Evolutionary conservation across 1,140 invertebrate genomes (phyloP), one percentile per base, ranked within the genome.

Genomic region (Drepana arcuata): DNA sequence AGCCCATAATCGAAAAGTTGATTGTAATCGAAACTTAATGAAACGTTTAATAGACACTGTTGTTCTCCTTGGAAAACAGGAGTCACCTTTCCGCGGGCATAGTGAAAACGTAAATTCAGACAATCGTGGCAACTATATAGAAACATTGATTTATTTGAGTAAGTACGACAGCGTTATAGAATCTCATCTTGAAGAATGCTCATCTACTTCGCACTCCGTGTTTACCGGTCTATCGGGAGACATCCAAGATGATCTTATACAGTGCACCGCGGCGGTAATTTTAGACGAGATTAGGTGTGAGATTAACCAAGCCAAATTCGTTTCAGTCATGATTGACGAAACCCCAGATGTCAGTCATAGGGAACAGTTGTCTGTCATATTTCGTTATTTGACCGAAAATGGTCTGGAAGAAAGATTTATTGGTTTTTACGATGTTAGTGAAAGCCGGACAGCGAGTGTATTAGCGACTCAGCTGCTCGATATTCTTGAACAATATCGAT

Each of bases 371-470:
- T 29, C 16, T 12, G 7, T 50, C 0, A 33, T 45, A 18, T 21
- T 50, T 2, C 15, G 48, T 26, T 50, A 50, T 41, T 50, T 36
- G 14, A 11, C 10, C 28, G 21, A 29, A 11, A 21, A 18, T 5
- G 26, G 42, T 29, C 31, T 57, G 18, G 13, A 32, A 14, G 55
- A 63, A 39, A 21, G 48, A 24, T 59, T 63, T 37, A 39, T 59
- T 12, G 44, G 43, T 13, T 63, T 48, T 43, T 14, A 42, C 14
- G 37, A 59, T 29, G 45, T 56, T 7, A 42, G 31, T 44, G 11
- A 23, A 2, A 34, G 34, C 18, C 25, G 45, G 9, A 59, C 41
- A n/a, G 42, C 54, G 1, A 16, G 40, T 10, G 16, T 23, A 18
- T 14, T 45, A 10, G 14, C 18, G 7, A 15, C 24, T 18, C 9